These are phyloP conservation scores for Drosophila athabasca DNA, from an alignment of 1,140 invertebrate species.

Conservation along the genomic window DNA sequence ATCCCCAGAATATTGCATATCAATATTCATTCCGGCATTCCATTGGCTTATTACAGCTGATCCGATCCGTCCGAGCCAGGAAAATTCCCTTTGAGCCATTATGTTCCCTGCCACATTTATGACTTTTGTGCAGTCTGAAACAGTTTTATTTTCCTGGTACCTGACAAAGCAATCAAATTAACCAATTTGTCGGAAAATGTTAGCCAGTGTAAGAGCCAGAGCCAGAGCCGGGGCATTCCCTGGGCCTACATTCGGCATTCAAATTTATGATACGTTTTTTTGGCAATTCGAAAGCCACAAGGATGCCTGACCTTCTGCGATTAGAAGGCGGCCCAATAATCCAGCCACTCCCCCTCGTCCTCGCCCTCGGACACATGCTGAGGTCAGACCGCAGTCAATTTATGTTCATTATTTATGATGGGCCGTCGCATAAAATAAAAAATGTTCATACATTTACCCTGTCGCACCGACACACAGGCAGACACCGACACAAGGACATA, in stretches of 20 bases:
- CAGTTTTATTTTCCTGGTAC: slow-evolving; percentile 22
- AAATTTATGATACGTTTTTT: slow-evolving; percentile 49
- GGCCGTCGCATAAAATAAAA: slow-evolving; percentile 51
- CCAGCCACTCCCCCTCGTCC: not conserved
- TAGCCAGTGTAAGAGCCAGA: slow-evolving; percentile 8
- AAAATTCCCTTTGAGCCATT: no score
- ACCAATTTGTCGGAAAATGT: slow-evolving; percentile 37
- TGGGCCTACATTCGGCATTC: slow-evolving; percentile 38
- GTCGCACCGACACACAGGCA: not conserved
- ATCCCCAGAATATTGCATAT: not conserved
- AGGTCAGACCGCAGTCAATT: slow-evolving; percentile 47
- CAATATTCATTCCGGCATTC: slow-evolving; percentile 2
- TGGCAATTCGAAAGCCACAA: slow-evolving; percentile 21
- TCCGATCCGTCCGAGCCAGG: no score
- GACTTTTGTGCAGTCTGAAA: not conserved
- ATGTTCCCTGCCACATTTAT: slow-evolving; percentile 21
- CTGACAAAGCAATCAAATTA: slow-evolving; percentile 60
- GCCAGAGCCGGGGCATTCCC: not conserved
- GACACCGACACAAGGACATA: not conserved
- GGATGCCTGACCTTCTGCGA: slow-evolving; percentile 39
- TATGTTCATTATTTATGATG: slow-evolving; percentile 67
- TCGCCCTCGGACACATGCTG: slow-evolving; percentile 12
- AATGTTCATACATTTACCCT: slow-evolving; percentile 35
- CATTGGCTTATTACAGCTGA: not conserved
- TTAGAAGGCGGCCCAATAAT: slow-evolving; percentile 43